Evolutionary conservation across 2,113 vertebrate genomes (phyloP).

Genomic region (Micronycteris hirsuta): DNA sequence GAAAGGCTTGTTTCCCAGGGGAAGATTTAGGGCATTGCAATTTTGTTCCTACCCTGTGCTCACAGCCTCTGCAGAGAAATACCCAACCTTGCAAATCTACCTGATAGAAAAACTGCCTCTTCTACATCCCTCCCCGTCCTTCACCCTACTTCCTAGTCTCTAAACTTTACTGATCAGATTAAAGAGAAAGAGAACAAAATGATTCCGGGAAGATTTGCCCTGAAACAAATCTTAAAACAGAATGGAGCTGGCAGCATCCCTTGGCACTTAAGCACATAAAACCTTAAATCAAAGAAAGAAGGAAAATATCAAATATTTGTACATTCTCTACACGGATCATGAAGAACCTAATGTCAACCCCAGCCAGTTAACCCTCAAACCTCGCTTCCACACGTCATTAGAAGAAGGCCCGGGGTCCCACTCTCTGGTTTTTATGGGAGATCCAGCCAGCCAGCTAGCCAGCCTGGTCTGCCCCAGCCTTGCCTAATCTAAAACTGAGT

Average conservation of each 20-base stretch:
- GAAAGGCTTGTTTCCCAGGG: neutral
- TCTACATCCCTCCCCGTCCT: neutral
- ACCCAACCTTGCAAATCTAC: too few relatives aligned
- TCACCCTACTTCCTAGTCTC: neutral
- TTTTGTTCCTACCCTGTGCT: neutral
- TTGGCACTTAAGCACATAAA: neutral
- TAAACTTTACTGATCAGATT: neutral
- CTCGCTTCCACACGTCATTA: neutral
- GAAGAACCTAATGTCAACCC: neutral
- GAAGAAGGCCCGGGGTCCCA: neutral
- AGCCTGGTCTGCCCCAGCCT: neutral
- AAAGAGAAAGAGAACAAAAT: neutral
- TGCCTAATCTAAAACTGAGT: neutral
- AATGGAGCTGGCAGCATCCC: neutral
- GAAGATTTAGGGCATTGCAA: neutral
- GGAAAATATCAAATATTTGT: neutral
- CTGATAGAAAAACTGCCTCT: neutral
- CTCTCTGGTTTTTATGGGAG: neutral
- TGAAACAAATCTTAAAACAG: slow-evolving; percentile 16
- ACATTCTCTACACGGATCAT: neutral
- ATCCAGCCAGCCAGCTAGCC: neutral
- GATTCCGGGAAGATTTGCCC: neutral
- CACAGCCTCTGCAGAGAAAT: neutral
- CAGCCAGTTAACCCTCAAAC: neutral
- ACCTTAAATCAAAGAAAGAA: slow-evolving; percentile 13